A percentile compares a stretch with the other conserved stretches of the same genome.
Conservation (phyloP, 2,797 vertebrate genomes). For the Anguilla megastoma region DNA sequence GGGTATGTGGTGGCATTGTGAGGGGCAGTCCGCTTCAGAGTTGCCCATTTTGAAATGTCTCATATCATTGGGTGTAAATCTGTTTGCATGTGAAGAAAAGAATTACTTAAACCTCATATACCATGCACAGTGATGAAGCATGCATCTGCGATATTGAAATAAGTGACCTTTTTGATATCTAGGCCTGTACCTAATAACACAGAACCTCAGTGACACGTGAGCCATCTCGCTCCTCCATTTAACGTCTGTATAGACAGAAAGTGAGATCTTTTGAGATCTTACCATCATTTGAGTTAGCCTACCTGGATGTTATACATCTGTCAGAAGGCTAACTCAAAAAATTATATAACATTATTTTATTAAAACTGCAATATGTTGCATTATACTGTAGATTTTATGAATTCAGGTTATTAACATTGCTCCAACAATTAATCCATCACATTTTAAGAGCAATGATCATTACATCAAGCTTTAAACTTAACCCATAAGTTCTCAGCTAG, state of each 20-base stretch:
- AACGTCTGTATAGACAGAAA: neutral
- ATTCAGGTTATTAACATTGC: too few relatives aligned
- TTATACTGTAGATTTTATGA: neutral
- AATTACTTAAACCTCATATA: neutral
- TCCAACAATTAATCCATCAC: neutral
- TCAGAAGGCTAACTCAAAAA: too few relatives aligned
- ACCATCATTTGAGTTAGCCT: too few relatives aligned
- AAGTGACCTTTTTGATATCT: neutral
- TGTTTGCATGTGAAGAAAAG: neutral
- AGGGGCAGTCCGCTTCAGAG: neutral
- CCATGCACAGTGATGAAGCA: neutral
- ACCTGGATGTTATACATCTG: too few relatives aligned
- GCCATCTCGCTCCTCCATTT: neutral
- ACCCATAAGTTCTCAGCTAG: neutral
- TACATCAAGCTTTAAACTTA: neutral
- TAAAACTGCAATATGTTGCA: neutral
- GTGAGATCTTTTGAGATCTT: too few relatives aligned
- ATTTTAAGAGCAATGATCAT: too few relatives aligned
- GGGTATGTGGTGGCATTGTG: neutral
- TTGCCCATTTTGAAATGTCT: neutral
- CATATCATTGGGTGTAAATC: neutral
- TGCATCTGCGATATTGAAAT: neutral
- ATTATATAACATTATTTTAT: too few relatives aligned
- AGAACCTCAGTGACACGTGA: neutral
- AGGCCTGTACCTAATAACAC: neutral